Evolutionary conservation across 2,113 vertebrate species (phyloP), one percentile per base, ranked within the genome.

Genomic region (Saiga tatarica): DNA sequence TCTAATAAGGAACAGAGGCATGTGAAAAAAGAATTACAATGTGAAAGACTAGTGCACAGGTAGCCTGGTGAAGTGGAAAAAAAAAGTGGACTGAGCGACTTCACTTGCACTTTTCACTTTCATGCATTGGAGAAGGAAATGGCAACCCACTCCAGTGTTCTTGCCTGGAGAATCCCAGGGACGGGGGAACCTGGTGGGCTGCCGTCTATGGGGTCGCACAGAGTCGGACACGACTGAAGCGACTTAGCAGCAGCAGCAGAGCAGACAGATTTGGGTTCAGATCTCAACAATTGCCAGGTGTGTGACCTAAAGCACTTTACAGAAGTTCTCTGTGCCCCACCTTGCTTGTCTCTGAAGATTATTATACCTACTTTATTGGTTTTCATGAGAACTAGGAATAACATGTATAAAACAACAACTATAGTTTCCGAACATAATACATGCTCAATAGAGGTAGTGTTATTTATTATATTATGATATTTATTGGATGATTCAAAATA

Each of bases 21-120:
- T 94, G 26, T 95, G 83, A 94, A 91, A 95, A 85, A 91, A 55
- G 67, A 88, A 89, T 93, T 95, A 89, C n/a, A 62, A 7, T 36
- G 87, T 59, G 19, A 89, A 81, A 81, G 62, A 28, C 17, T 21
- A 62, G 9, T 42, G 7, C 17, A 89, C 78, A 97, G 33, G 25
- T 25, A 74, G 53, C 28, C 47, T 42, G 94, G 74, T 57, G 14
- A 12, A 59, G 36, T 15, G 30, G 39, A 30, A 81, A 94, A 67
- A 95, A 39, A 28, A 82, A 94, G 50, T 52, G 45, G 57, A 59
- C 57, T 59, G 57, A 59, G 10, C 4, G 2, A 59, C 57, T 26
- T 59, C 10, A 4, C 57, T 59, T 59, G 25, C 57, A 26, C 25
- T 57, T 59, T 26, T 59, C 57, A 59, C 57, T 25, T 57, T 57